Evolutionary conservation across 2,797 vertebrate genomes (phyloP).

Genomic region (Rhinichthys osculus): DNA sequence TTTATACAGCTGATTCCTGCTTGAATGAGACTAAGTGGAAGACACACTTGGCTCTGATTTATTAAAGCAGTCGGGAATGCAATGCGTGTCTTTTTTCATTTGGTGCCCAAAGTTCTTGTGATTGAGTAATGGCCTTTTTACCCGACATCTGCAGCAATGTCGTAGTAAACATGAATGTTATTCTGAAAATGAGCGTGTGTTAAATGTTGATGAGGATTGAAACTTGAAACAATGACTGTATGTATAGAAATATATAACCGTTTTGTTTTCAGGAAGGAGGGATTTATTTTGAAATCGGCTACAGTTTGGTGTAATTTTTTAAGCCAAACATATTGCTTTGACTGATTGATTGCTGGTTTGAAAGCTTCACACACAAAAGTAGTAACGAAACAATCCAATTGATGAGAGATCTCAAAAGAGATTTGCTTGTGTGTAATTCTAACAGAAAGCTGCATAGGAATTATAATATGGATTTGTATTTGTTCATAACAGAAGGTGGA

Average conservation of each 20-base stretch:
- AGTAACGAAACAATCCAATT: background rate
- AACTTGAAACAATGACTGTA: conserved; percentile 10
- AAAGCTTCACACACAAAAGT: background rate
- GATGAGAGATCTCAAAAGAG: too few relatives aligned
- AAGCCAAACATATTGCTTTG: background rate
- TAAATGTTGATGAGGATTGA: background rate
- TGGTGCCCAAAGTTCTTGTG: conserved; percentile 73
- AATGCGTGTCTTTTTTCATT: conserved; percentile 61
- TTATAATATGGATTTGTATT: background rate
- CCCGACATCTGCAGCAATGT: conserved; percentile 73
- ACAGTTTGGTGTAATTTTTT: background rate
- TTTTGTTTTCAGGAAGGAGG: conserved; percentile 21
- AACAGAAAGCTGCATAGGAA: background rate
- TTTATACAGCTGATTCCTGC: conserved; percentile 42
- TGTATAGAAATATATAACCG: conserved; percentile 1
- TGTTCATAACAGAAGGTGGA: background rate
- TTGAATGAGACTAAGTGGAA: conserved; percentile 43
- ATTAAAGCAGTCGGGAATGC: conserved; percentile 62
- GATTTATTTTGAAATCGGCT: background rate
- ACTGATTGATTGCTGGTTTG: background rate
- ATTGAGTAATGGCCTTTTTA: conserved; percentile 77
- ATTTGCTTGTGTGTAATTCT: background rate
- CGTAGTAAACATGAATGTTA: conserved; percentile 65
- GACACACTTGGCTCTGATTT: conserved; percentile 60
- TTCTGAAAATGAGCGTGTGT: conserved; percentile 63